These are phyloP conservation scores for Hyles lineata DNA, from an alignment of 2,888 invertebrate species.

Conservation along the genomic window DNA sequence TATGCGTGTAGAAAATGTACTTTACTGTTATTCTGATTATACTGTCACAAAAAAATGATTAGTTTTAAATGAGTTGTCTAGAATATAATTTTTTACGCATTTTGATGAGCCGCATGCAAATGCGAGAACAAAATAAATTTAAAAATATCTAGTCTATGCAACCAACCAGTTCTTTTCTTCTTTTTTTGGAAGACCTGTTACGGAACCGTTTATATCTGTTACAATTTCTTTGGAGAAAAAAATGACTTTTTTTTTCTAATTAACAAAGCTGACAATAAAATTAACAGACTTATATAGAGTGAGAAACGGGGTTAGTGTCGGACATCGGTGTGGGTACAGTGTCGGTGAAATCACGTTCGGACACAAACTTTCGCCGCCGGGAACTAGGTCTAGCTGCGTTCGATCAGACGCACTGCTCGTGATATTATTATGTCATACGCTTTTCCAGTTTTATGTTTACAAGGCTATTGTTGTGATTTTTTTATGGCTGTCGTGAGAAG, in stretches of 20 bases:
- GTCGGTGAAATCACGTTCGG: conserved; percentile 34
- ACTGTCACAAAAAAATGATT: too few relatives aligned
- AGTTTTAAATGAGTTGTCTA: too few relatives aligned
- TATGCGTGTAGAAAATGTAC: too few relatives aligned
- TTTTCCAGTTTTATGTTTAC: conserved; percentile 4
- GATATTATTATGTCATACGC: conserved; percentile 17
- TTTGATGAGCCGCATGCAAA: too few relatives aligned
- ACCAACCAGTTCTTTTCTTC: too few relatives aligned
- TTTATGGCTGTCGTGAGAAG: neutral
- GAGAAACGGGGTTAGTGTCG: conserved; percentile 30
- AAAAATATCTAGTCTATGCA: too few relatives aligned
- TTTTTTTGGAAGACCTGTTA: too few relatives aligned
- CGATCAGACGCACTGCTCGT: conserved; percentile 11
- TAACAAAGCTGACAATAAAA: neutral
- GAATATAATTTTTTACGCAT: too few relatives aligned
- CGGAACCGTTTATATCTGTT: neutral
- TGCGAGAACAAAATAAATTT: too few relatives aligned
- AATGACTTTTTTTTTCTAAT: too few relatives aligned
- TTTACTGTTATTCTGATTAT: too few relatives aligned
- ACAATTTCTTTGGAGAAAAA: too few relatives aligned
- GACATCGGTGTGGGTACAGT: conserved; percentile 23
- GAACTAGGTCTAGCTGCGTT: conserved; percentile 30
- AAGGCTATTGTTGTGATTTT: neutral
- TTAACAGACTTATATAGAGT: conserved; percentile 19
- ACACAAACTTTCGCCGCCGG: conserved; percentile 35